Evolutionary conservation across 2,888 invertebrate species (phyloP), one percentile per base, ranked within the genome.

Genomic region (Galerucella nymphaeae): DNA sequence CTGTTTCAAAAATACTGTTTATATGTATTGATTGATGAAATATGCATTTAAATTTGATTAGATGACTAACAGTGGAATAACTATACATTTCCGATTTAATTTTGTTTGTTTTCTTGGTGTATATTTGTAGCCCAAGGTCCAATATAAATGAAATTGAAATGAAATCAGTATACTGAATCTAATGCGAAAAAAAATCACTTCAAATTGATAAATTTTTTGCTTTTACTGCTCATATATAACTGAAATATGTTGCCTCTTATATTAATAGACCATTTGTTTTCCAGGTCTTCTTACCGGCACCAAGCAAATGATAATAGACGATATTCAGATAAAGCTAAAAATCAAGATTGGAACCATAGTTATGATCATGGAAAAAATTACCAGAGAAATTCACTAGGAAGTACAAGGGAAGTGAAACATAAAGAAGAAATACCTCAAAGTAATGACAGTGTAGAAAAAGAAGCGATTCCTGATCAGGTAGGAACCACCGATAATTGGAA

Each of bases 251-350:
- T 6, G 14, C 8, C 4, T 50, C 0, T 53, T 16, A 2, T 18
- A 53, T 53, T 53, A 16, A 53, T 53, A n/a, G 48, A n/a, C 8
- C 5, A 48, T 53, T 53, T 53, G 16, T 30, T 30, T 58, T 58
- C 8, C 30, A 58, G 58, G 9, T 58, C 30, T 9, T 14, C 20
- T 9, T 20, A 30, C 58, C 23, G n/a, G 14, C 4, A 20, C n/a
- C 20, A 13, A 4, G 58, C 30, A 10, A 13, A 14, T 23, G 13
- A n/a, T 14, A 13, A 4, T 14, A 30, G n/a, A 30, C 11, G 14
- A 30, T 13, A 58, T 30, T 58, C 58, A 30, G 58, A 58, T 23
- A 58, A n/a, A 30, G n/a, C n/a, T 30, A 58, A 30, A 58, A 58
- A 10, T 30, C 58, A 30, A 58, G 30, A 58, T 58, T 23, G n/a